Evolutionary conservation across 64 coral and sea anemone genomes (phyloP).

Genomic region (Exaiptasia diaphana): DNA sequence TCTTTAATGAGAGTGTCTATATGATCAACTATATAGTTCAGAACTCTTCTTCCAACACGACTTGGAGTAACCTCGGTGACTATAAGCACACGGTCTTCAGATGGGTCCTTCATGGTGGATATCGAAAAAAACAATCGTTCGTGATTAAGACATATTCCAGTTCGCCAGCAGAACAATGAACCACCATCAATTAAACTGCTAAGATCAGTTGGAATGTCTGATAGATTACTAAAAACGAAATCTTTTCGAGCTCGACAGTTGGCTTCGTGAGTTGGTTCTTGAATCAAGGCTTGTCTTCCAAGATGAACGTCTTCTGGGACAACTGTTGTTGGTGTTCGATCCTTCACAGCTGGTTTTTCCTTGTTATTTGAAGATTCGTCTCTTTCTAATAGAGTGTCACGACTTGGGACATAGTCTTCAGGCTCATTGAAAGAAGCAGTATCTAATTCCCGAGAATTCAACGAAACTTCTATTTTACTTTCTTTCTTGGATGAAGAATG

Average conservation of each 20-base stretch:
- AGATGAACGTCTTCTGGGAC: not conserved
- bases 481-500: too few species aligned
- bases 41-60: conserved; percentile 65
- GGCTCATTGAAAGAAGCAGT: too few species aligned
- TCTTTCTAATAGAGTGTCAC: too few species aligned
- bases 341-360: not conserved
- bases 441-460: too few species aligned
- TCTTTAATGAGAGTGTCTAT: conserved; percentile 92
- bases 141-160: conserved; percentile 76
- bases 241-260: conserved; percentile 52
- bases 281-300: not conserved
- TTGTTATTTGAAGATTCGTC: not conserved
- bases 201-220: conserved; percentile 53
- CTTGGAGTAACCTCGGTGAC: conserved; percentile 77
- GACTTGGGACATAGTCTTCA: too few species aligned
- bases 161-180: conserved; percentile 84
- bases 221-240: conserved; percentile 21
- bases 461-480: too few species aligned
- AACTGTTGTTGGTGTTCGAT: not conserved
- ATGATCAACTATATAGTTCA: conserved; percentile 86
- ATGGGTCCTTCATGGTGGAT: conserved; percentile 17
- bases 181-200: conserved; percentile 61
- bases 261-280: conserved; percentile 23
- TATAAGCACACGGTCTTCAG: conserved; percentile 23
- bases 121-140: conserved; percentile 64